Evolutionary conservation across 2,797 vertebrate genomes (phyloP).

Genomic region (Scolopax bukidnonensis): DNA sequence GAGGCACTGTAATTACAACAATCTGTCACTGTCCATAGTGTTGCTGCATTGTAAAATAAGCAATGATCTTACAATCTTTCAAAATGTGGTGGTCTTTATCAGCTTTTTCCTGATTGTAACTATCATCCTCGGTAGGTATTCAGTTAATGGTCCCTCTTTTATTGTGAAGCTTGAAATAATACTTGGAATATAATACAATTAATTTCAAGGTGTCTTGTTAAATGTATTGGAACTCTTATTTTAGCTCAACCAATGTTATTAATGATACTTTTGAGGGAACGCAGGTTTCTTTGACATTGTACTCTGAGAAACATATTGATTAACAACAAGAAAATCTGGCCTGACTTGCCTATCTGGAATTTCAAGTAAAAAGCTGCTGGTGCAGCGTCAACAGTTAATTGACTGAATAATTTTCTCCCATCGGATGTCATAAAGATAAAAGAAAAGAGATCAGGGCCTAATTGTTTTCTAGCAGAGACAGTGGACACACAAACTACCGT

Average conservation of each 20-base stretch:
- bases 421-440: background rate
- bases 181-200: background rate
- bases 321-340: background rate
- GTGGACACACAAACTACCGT: background rate
- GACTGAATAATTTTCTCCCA: background rate
- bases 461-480: background rate
- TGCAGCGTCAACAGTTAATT: background rate
- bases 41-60: constrained; percentile 3
- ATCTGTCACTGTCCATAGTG: background rate
- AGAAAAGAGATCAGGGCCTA: background rate
- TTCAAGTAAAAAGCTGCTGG: background rate
- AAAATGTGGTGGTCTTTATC: background rate
- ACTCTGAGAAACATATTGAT: background rate
- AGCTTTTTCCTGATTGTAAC: background rate
- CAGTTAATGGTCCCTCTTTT: background rate
- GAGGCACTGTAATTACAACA: background rate
- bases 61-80: background rate
- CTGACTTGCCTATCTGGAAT: background rate
- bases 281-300: background rate
- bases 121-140: background rate
- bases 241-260: background rate
- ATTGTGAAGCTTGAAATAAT: background rate
- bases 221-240: background rate
- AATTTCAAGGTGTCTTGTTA: background rate
- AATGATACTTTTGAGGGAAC: background rate